Conservation (phyloP, 2,113 vertebrate species). For the Leptodactylus fuscus region DNA sequence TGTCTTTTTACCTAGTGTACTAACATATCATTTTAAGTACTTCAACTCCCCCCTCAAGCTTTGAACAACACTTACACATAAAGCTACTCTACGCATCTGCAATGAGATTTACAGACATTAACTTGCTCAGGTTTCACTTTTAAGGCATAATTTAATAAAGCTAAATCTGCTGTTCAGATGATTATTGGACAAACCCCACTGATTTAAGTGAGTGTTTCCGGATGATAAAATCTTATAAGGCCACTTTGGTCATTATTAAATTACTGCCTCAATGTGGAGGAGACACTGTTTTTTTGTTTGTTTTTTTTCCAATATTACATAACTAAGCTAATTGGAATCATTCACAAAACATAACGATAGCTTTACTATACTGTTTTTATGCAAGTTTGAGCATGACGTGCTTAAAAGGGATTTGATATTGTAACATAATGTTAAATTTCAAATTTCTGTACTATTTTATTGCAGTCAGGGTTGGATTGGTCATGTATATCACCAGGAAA, state of each 20-base stretch:
- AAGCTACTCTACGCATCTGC: constrained; percentile 1
- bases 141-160: constrained; percentile 36
- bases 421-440: too few species aligned
- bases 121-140: constrained; percentile 42
- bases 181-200: constrained; percentile 31
- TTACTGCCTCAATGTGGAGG: constrained; percentile 26
- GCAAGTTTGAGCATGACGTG: too few species aligned
- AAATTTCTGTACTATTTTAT: too few species aligned
- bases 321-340: constrained; percentile 34
- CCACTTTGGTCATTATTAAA: constrained; percentile 29
- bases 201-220: constrained; percentile 49
- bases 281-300: constrained; percentile 41
- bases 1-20: too few species aligned
- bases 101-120: constrained; percentile 19
- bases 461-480: too few species aligned
- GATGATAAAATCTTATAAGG: constrained; percentile 21
- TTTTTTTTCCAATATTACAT: constrained; percentile 28
- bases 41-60: too few species aligned
- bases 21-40: too few species aligned
- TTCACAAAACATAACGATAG: not conserved
- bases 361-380: too few species aligned
- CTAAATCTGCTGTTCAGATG: constrained; percentile 3
- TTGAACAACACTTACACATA: too few species aligned
- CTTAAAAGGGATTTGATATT: too few species aligned
- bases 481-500: too few species aligned